These are phyloP conservation scores for Elmis aenea DNA, from an alignment of 2,888 invertebrate species.

Conservation along the genomic window DNA sequence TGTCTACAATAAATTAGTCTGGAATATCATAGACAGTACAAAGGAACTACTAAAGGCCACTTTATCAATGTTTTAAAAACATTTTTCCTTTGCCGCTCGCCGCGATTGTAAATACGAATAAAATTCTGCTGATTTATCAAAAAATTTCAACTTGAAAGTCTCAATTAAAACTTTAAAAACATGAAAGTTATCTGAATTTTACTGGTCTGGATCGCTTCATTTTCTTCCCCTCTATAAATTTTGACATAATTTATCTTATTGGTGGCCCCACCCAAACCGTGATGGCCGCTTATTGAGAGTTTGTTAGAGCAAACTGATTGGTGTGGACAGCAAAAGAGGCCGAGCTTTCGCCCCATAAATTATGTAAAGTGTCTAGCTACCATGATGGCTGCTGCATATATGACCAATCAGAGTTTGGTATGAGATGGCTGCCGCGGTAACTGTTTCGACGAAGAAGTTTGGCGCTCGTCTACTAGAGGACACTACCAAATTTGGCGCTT, in stretches of 20 bases:
- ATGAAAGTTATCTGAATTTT: constrained; percentile 28
- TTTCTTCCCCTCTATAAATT: constrained; percentile 14
- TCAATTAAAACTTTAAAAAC: constrained; percentile 31
- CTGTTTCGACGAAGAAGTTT: constrained; percentile 21
- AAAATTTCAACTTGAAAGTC: constrained; percentile 4
- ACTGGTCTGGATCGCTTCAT: constrained; percentile 26
- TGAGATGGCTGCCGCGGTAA: constrained; percentile 16
- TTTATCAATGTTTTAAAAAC: no score
- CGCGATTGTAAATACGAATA: not conserved
- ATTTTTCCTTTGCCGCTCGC: no score
- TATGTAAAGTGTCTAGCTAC: constrained; percentile 41
- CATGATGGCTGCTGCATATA: constrained; percentile 49
- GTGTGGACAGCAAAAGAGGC: constrained; percentile 35
- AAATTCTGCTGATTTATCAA: constrained; percentile 1
- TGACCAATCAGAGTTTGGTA: constrained; percentile 44
- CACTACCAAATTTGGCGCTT: constrained; percentile 23
- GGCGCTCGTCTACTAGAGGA: constrained; percentile 31
- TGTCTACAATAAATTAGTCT: no score
- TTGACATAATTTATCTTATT: constrained; percentile 25
- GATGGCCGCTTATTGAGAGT: constrained; percentile 38
- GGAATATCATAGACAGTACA: no score
- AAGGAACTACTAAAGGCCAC: no score
- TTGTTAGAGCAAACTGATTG: constrained; percentile 31
- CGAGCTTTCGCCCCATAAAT: constrained; percentile 38
- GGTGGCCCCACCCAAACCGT: constrained; percentile 39